A percentile compares a stretch with the other conserved stretches of the same genome.
These are phyloP conservation scores for Nasonovia ribisnigri DNA, from an alignment of 2,888 invertebrate species.

Conservation along the genomic window DNA sequence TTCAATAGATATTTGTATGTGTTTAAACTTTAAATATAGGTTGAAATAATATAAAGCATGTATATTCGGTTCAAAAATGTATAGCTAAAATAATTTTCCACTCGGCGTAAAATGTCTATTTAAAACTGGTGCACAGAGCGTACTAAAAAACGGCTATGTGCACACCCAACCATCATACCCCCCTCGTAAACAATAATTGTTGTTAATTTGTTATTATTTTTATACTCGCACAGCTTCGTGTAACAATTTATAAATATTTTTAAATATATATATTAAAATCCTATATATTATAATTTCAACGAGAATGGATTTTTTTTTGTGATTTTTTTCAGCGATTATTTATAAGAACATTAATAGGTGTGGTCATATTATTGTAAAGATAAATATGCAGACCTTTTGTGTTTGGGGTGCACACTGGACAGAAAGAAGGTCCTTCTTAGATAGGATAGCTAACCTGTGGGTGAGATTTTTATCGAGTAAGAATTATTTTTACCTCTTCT, in stretches of 20 bases:
- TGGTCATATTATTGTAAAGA: background rate
- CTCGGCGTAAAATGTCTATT: background rate
- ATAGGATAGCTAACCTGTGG: background rate
- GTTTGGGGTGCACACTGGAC: background rate
- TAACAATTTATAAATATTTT: slow-evolving; percentile 12
- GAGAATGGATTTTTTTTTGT: background rate
- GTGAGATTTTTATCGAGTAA: background rate
- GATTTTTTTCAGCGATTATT: background rate
- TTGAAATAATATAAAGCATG: too few species aligned
- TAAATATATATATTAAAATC: background rate
- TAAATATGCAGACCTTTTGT: background rate
- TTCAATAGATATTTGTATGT: background rate
- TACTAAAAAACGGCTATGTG: too few species aligned
- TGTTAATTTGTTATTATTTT: slow-evolving; percentile 12
- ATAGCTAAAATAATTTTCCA: background rate
- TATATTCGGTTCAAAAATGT: background rate
- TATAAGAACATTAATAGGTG: too few species aligned
- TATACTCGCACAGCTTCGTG: background rate
- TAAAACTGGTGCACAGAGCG: background rate
- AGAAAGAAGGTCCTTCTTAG: background rate
- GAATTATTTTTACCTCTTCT: background rate
- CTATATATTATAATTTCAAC: background rate
- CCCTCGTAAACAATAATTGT: background rate
- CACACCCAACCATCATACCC: background rate
- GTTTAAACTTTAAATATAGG: background rate